Percentiles rank a stretch among this genome's conserved stretches.
phyloP scores from a whole-genome alignment of 2,888 invertebrate species.

The Conops quadrifasciatus region DNA sequence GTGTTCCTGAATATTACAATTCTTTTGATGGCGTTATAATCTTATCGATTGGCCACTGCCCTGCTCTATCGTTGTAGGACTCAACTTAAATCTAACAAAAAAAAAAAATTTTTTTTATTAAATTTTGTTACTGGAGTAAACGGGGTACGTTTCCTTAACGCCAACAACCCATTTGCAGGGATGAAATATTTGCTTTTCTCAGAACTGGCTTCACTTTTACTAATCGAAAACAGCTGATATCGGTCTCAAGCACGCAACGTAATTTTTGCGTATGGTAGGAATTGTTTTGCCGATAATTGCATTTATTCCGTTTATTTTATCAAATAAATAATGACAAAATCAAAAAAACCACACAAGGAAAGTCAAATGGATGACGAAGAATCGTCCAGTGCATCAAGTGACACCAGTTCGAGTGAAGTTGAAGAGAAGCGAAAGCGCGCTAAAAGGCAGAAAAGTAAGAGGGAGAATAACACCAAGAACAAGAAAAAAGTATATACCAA shows the following conservation, averaged over 20 bases:
- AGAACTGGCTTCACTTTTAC: constrained; percentile 36
- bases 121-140: too few relatives aligned
- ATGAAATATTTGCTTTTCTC: too few relatives aligned
- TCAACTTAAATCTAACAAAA: too few relatives aligned
- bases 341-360: constrained; percentile 41
- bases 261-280: neutral
- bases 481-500: constrained; percentile 15
- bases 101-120: too few relatives aligned
- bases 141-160: too few relatives aligned
- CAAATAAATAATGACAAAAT: constrained; percentile 41
- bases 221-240: constrained; percentile 26
- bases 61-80: too few relatives aligned
- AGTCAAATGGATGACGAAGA: constrained; percentile 35
- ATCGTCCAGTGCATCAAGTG: constrained; percentile 37
- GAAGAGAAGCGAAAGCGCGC: constrained; percentile 33
- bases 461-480: constrained; percentile 4
- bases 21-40: too few relatives aligned
- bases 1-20: too few relatives aligned
- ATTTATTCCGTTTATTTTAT: too few relatives aligned
- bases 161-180: too few relatives aligned
- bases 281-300: too few relatives aligned
- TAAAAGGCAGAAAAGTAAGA: constrained; percentile 35
- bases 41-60: too few relatives aligned
- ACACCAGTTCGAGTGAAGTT: constrained; percentile 34
- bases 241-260: neutral